Evolutionary conservation across 2,888 invertebrate genomes (phyloP).

Genomic region (Acleris holmiana): DNA sequence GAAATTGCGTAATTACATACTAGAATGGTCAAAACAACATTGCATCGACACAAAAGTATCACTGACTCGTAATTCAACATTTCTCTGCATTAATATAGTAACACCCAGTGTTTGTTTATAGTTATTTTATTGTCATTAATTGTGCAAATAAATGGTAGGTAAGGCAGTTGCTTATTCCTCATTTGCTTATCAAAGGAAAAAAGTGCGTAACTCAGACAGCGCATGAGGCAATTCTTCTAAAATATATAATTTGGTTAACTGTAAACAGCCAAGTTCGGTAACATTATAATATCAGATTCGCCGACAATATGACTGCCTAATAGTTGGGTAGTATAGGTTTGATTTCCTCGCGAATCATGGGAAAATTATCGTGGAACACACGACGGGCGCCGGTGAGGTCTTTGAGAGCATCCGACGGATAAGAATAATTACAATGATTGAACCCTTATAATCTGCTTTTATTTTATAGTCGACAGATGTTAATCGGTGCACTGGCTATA

Average conservation of each 20-base stretch:
- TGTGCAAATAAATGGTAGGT: neutral
- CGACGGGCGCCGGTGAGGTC: constrained; percentile 61
- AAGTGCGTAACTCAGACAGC: constrained; percentile 68
- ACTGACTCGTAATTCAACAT: too few species aligned
- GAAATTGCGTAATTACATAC: constrained; percentile 12
- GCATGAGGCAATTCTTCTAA: constrained; percentile 40
- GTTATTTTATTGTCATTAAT: neutral
- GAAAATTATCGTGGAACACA: constrained; percentile 75
- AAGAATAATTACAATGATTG: constrained; percentile 84
- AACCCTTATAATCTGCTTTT: constrained; percentile 81
- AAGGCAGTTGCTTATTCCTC: neutral
- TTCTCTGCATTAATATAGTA: neutral
- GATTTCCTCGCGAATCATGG: constrained; percentile 81
- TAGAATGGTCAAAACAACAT: too few species aligned
- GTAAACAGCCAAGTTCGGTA: constrained; percentile 28
- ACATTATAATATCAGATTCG: constrained; percentile 42
- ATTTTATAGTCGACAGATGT: constrained; percentile 84
- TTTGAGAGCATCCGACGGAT: constrained; percentile 82
- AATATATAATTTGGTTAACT: constrained; percentile 26
- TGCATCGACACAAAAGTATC: too few species aligned
- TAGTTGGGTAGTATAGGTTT: constrained; percentile 74
- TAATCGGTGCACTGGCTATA: constrained; percentile 78
- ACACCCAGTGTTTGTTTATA: neutral
- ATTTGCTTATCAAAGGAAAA: neutral
- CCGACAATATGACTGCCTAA: constrained; percentile 77